Conservation (phyloP, 1,140 invertebrate genomes). For the Tetragonula clypearis region DNA sequence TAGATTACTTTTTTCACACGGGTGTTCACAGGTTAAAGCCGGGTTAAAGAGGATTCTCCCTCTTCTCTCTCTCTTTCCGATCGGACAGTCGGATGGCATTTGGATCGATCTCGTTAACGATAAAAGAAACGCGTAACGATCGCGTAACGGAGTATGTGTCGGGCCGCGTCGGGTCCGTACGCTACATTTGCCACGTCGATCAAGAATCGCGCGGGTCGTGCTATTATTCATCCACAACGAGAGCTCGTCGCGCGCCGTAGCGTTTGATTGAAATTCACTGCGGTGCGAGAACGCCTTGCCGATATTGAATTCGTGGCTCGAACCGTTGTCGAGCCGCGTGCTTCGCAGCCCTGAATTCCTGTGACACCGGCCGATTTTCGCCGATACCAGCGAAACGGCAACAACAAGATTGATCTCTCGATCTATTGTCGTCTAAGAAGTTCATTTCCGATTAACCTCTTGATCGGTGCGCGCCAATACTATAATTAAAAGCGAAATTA, state of each 20-base stretch:
- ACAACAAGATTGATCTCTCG: neutral
- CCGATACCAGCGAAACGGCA: neutral
- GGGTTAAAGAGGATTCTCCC: neutral
- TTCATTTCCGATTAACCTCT: too few species aligned
- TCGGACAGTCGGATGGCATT: too few species aligned
- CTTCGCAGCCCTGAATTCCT: neutral
- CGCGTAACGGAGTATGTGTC: neutral
- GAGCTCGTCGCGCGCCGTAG: conserved; percentile 14
- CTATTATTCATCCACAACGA: conserved; percentile 27
- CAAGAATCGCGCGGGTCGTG: neutral
- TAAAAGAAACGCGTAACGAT: neutral
- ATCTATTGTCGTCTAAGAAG: neutral
- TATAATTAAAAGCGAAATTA: too few species aligned
- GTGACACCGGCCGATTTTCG: neutral
- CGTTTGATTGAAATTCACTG: conserved; percentile 32
- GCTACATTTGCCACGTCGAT: conserved; percentile 7
- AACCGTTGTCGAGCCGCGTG: conserved; percentile 38
- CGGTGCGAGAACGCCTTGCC: neutral
- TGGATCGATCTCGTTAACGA: too few species aligned
- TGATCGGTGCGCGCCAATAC: too few species aligned
- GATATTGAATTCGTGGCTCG: conserved; percentile 32
- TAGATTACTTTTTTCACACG: too few species aligned
- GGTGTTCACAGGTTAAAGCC: neutral
- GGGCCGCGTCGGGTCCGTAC: too few species aligned
- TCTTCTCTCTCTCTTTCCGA: neutral